Percentiles rank a stretch among this genome's conserved stretches.
Evolutionary conservation across 2,797 vertebrate species (phyloP).

Genomic region (Rousettus madagascariensis): DNA sequence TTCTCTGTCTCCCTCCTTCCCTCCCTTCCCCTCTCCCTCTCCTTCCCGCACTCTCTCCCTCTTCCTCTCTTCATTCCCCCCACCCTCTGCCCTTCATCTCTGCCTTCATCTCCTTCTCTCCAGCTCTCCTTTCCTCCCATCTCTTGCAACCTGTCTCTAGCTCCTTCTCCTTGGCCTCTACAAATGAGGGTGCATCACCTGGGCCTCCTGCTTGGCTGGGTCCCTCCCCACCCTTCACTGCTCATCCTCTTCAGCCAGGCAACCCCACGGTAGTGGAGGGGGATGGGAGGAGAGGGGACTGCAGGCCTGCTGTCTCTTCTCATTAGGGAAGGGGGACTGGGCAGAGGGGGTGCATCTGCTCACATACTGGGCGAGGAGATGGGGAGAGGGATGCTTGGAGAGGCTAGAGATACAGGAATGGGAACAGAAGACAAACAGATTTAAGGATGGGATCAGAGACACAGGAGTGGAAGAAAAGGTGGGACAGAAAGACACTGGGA

Average conservation of each 20-base stretch:
- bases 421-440: neutral
- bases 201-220: neutral
- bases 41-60: neutral
- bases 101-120: neutral
- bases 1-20: accelerated
- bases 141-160: neutral
- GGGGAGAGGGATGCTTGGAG: neutral
- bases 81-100: neutral
- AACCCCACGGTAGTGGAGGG: neutral
- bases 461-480: neutral
- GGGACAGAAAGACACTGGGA: neutral
- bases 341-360: neutral
- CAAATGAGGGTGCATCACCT: neutral
- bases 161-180: neutral
- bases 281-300: constrained; percentile 26
- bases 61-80: neutral
- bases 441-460: neutral
- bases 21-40: no score
- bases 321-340: constrained; percentile 31
- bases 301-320: constrained; percentile 58
- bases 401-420: neutral
- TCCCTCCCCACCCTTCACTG: neutral
- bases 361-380: neutral
- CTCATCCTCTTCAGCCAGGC: neutral
- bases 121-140: neutral